These are phyloP conservation scores for Amblyopsis rosae DNA, from an alignment of 2,113 vertebrate genomes.

Conservation along the genomic window DNA sequence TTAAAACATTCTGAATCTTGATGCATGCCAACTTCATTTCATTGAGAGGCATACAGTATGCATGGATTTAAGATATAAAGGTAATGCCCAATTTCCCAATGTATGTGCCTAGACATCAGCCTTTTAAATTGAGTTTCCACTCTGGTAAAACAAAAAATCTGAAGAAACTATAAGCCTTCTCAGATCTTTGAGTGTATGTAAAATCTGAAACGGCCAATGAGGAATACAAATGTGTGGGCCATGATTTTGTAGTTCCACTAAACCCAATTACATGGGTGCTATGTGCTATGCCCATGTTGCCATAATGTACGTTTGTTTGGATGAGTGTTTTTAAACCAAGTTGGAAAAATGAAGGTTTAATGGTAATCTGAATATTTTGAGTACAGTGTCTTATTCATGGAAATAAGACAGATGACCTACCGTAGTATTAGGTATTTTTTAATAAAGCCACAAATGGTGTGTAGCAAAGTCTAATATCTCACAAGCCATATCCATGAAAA, in stretches of 20 bases:
- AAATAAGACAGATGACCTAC: slow-evolving; percentile 72
- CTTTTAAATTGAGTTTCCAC: slow-evolving; percentile 67
- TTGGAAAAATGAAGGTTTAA: slow-evolving; percentile 43
- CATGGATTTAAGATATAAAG: slow-evolving; percentile 49
- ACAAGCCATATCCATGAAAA: slow-evolving; percentile 78
- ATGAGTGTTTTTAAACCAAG: slow-evolving; percentile 60
- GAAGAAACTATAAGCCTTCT: slow-evolving; percentile 58
- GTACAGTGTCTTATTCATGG: slow-evolving; percentile 76
- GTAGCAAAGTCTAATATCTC: slow-evolving; percentile 82
- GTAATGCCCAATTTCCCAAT: slow-evolving; percentile 58
- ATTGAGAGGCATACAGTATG: slow-evolving; percentile 65
- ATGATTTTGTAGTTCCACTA: slow-evolving; percentile 19
- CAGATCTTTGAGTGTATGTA: slow-evolving; percentile 23
- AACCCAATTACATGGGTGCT: slow-evolving; percentile 36
- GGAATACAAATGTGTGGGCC: slow-evolving; percentile 26
- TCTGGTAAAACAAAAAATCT: slow-evolving; percentile 48
- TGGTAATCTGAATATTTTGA: slow-evolving; percentile 56
- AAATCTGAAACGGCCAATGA: slow-evolving; percentile 19
- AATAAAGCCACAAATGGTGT: slow-evolving; percentile 76
- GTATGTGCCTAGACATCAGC: slow-evolving; percentile 68
- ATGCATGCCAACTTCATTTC: slow-evolving; percentile 72
- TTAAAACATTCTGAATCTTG: slow-evolving; percentile 55
- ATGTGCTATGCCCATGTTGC: slow-evolving; percentile 58
- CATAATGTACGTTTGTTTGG: slow-evolving; percentile 64
- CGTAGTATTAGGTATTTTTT: slow-evolving; percentile 68